Base-by-base conservation (phyloP, 2,888 invertebrate genomes). In the Drosophila lacicola region DNA sequence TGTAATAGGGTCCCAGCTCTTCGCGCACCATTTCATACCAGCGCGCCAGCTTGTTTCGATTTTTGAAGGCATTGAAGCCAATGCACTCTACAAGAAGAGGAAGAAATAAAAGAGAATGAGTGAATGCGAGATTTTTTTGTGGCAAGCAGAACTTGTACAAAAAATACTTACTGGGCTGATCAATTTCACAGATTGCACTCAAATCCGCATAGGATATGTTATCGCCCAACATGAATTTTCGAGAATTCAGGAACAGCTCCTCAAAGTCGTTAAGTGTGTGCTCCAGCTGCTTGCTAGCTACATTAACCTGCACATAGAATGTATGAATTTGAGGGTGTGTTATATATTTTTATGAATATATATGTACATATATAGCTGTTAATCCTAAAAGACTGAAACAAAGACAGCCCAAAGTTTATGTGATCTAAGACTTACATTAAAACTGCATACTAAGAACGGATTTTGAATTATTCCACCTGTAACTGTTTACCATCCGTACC, bases 111-210 rank as follows among this genome's bases (percentile, higher is more conserved):
- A 36, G 53, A 51, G 41, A 44, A 45, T 11, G 13, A 62, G 53
- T 21, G 4, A 37, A n/a, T 6, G 25, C 8, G 8, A 25, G 13
- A 29, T 21, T 46, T 21, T 42, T 19, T 29, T 34, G 19, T 44
- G n/a, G 6, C 11, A 34, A 14, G 10, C 19, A 11, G 17, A 13
- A 3, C 5, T 41, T 8, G 2, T 9, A 1, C 21, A 17, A 8
- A 1, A 8, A n/a, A 0, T 41, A 56, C 82, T 93, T 92, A 96
- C 96, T 94, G 61, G 96, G 95, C 91, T 97, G 96, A 91, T 96
- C 96, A 63, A 97, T 90, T 92, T 96, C 96, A 80, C 95, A 95
- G 13, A 95, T 95, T 1, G 96, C 96, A 75, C 96, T 92, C 61
- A 97, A 91, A 91, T 97, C 97, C 0, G 96, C 96, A 41, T 95